Evolutionary conservation across 1,140 invertebrate genomes (phyloP).

Genomic region (Scaptomyza pallida): DNA sequence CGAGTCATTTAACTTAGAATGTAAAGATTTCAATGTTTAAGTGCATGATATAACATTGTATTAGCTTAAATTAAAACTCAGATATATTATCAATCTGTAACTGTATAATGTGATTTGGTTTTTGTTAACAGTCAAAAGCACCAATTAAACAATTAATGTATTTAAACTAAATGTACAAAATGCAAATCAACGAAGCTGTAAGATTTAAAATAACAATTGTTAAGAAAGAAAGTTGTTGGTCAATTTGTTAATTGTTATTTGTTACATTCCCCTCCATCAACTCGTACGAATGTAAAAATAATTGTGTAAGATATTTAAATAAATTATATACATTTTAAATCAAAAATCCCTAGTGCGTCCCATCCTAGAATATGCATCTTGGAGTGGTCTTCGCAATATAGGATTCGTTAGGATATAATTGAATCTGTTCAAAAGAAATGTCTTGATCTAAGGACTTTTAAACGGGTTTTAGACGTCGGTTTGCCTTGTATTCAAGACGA

Average conservation of each 20-base stretch:
- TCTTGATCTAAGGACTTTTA: no score
- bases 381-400: no score
- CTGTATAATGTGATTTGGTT: no score
- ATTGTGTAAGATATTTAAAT: no score
- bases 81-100: background rate
- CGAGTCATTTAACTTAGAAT: conserved; percentile 3
- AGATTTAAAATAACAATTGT: background rate
- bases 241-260: background rate
- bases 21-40: background rate
- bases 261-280: background rate
- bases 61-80: conserved; percentile 10
- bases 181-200: background rate
- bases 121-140: background rate
- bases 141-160: background rate
- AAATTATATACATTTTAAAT: no score
- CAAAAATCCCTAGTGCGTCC: no score
- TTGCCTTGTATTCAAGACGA: no score
- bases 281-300: no score
- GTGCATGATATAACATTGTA: conserved; percentile 22
- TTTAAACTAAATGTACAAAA: conserved; percentile 41
- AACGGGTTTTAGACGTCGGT: no score
- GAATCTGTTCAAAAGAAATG: no score
- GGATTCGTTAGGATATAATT: no score
- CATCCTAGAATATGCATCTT: no score
- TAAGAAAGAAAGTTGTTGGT: background rate